Base-by-base conservation (phyloP, 2,888 invertebrate genomes). In the Gnatocerus cornutus region DNA sequence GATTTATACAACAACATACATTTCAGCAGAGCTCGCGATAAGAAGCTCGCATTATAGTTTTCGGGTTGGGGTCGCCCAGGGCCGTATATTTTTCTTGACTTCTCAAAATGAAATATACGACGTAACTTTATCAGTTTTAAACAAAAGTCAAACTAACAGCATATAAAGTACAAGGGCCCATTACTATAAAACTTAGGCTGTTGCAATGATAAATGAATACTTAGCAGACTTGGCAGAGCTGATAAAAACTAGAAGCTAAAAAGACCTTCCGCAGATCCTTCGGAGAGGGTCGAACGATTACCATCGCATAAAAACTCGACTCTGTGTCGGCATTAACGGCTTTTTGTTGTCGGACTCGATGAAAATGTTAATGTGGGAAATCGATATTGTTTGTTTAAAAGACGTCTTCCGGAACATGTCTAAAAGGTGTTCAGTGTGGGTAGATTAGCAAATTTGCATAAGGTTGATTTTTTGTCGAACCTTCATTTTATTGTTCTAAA, bases 161-260 rank as follows among this genome's bases (percentile, higher is more conserved):
- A 66, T 70, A 70, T 66, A 70, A 70, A 70, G 70, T 70, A 66
- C 66, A 70, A 66, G 62, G 41, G 55, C 27, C 66, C 56, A 66
- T 70, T 66, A 70, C 62, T 70, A 72, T 74, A 75, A 79, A 78
- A 79, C 71, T 79, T 77, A 71, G 71, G 74, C 74, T 74, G 71
- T 76, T 76, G 76, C 76, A 77, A 77, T 81, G 81, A 81, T 81
- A 80, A 81, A 81, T 81, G 81, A 79, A 80, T 78, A 78, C 79
- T 79, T 77, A 72, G 78, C 75, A 64, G 74, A 77, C 73, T 77
- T 73, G 76, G 74, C 73, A 75, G 76, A 69, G 64, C 69, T 73
- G 77, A 78, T 76, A 80, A 81, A 80, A 80, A 79, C 74, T 76
- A 71, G 72, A 76, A 76, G 77, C 77, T 74, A 74, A 78, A 80